phyloP scores from a whole-genome alignment of 2,888 invertebrate species.

The Lacanobia wlatinum region DNA sequence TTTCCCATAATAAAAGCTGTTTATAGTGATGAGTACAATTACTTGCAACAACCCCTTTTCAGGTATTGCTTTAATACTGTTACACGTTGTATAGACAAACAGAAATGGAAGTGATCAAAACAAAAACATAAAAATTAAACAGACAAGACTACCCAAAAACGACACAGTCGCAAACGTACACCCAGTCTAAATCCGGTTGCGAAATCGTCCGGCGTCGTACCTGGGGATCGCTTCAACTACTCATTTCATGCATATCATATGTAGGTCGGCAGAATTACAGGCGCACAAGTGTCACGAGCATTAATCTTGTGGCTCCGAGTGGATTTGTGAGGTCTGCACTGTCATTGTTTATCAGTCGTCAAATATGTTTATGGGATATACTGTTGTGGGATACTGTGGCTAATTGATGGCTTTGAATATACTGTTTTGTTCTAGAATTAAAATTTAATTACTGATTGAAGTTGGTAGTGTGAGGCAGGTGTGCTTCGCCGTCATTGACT shows the following conservation, averaged over 20 bases:
- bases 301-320: slow-evolving; percentile 63
- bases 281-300: slow-evolving; percentile 55
- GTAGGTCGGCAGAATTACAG: slow-evolving; percentile 65
- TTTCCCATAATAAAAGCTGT: too few species aligned
- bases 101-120: too few species aligned
- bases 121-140: background rate
- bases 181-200: slow-evolving; percentile 44
- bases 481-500: too few species aligned
- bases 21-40: too few species aligned
- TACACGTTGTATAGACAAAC: too few species aligned
- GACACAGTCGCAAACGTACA: slow-evolving; percentile 39
- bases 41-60: too few species aligned
- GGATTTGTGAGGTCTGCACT: slow-evolving; percentile 54
- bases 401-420: slow-evolving; percentile 17
- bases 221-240: slow-evolving; percentile 68
- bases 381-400: slow-evolving; percentile 1
- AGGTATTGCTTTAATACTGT: too few species aligned
- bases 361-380: slow-evolving; percentile 18
- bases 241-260: slow-evolving; percentile 70
- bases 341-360: slow-evolving; percentile 63
- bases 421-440: background rate
- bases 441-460: background rate
- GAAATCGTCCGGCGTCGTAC: slow-evolving; percentile 64
- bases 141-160: background rate
- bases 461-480: too few species aligned